These are phyloP conservation scores for Vulpes vulpes DNA, from an alignment of 2,113 vertebrate genomes.

Conservation along the genomic window DNA sequence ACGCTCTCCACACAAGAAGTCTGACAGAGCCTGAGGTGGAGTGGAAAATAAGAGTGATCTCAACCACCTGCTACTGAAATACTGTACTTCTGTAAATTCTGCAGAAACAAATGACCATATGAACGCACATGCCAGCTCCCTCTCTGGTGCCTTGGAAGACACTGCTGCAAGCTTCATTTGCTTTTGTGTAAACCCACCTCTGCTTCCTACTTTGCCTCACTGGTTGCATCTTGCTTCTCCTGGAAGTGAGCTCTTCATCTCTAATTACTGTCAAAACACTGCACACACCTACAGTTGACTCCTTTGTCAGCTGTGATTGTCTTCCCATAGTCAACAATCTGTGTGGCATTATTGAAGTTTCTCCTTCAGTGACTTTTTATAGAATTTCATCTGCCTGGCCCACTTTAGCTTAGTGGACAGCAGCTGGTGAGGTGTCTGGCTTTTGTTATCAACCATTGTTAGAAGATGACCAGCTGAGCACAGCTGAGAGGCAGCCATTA, in stretches of 20 bases:
- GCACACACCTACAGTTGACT: not conserved
- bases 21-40: not conserved
- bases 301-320: not conserved
- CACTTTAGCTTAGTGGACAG: not conserved
- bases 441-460: conserved; percentile 69
- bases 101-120: not conserved
- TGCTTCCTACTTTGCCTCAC: not conserved
- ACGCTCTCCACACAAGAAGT: not conserved
- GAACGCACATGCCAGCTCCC: not conserved
- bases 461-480: conserved; percentile 45
- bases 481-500: conserved; percentile 14
- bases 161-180: not conserved
- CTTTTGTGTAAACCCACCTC: not conserved
- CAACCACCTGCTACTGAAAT: not conserved
- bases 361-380: conserved; percentile 53
- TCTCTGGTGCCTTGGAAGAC: not conserved
- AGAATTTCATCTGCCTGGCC: conserved; percentile 9
- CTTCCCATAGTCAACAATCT: not conserved
- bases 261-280: conserved; percentile 45
- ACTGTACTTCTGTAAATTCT: not conserved
- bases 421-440: conserved; percentile 48
- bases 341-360: conserved; percentile 27
- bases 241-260: conserved; percentile 24
- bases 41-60: not conserved
- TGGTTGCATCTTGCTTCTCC: not conserved